A percentile compares a stretch with the other conserved stretches of the same genome.
These are phyloP conservation scores for Abramis brama DNA, from an alignment of 2,113 vertebrate genomes.

Conservation along the genomic window DNA sequence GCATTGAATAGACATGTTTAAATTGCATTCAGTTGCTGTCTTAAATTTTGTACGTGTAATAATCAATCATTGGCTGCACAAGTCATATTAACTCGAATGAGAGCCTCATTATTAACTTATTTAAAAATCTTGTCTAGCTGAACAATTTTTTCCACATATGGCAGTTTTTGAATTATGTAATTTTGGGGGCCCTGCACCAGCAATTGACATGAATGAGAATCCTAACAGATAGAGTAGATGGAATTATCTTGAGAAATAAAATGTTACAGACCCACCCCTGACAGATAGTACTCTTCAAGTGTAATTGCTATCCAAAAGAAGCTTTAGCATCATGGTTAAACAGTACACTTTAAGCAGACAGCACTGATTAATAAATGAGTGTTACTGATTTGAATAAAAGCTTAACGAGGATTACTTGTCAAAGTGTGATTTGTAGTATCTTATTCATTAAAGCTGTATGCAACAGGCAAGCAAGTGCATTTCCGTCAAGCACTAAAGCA, in stretches of 20 bases:
- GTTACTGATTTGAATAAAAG: not conserved
- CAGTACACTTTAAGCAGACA: not conserved
- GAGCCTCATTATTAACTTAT: no score
- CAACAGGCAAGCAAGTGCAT: not conserved
- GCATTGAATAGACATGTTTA: no score
- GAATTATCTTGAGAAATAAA: no score
- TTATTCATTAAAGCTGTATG: slow-evolving; percentile 10
- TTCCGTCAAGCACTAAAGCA: not conserved
- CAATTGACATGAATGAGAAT: no score
- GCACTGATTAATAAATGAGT: not conserved
- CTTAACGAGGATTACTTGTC: slow-evolving; percentile 10
- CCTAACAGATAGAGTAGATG: no score
- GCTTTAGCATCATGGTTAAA: not conserved
- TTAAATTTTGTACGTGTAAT: no score
- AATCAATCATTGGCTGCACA: no score
- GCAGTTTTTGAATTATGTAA: not conserved
- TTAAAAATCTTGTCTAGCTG: no score
- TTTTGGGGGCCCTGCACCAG: not conserved
- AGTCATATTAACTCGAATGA: no score
- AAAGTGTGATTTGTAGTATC: not conserved
- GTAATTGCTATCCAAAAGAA: not conserved
- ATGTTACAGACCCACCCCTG: no score
- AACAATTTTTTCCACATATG: not conserved
- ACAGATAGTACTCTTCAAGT: no score
- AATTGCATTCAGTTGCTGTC: no score